Conservation (phyloP, 2,797 vertebrate species). For the Anomalospiza imberbis region DNA sequence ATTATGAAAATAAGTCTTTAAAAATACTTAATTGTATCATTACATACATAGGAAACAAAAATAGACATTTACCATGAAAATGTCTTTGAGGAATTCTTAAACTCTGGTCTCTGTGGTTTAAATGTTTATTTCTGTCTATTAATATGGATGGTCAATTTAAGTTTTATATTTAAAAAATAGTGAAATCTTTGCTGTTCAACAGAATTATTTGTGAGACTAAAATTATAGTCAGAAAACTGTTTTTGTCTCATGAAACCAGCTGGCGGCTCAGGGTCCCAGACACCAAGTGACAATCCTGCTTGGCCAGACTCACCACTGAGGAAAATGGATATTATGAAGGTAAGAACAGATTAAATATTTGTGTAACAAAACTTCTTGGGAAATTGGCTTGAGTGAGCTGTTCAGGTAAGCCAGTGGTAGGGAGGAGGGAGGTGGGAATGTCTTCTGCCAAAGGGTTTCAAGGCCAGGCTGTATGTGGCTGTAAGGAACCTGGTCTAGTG, state of each 20-base stretch:
- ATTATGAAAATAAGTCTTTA: background rate
- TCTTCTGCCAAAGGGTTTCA: background rate
- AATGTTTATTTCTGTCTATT: background rate
- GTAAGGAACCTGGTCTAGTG: background rate
- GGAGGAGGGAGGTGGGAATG: background rate
- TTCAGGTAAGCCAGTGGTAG: background rate
- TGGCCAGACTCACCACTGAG: background rate
- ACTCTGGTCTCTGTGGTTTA: background rate
- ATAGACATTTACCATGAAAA: background rate
- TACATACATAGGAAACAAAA: background rate
- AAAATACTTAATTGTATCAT: background rate
- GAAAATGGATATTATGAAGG: background rate
- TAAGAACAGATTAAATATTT: background rate
- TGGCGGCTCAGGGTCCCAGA: background rate
- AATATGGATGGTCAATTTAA: background rate
- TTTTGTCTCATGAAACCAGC: background rate
- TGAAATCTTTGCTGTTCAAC: background rate
- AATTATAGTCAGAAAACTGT: background rate
- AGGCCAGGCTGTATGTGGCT: background rate
- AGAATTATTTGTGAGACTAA: background rate
- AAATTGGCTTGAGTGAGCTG: background rate
- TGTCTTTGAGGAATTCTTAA: background rate
- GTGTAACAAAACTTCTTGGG: background rate
- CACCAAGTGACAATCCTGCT: accelerated
- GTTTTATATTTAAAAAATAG: background rate